phyloP scores from a whole-genome alignment of 2,888 invertebrate genomes.

The Villa cingulata region DNA sequence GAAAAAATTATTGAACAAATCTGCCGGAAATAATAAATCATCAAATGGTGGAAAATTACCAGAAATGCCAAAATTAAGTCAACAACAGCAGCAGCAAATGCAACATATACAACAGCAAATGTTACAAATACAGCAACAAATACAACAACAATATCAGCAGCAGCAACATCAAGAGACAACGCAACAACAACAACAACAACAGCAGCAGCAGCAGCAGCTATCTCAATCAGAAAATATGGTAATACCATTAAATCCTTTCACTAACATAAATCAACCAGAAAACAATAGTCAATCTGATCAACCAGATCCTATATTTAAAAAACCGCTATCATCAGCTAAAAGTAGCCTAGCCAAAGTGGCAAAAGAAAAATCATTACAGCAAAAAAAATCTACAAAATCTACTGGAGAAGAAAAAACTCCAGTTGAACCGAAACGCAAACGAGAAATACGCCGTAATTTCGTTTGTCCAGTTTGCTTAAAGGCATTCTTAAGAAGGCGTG shows the following conservation, averaged over 20 bases:
- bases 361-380: neutral
- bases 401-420: neutral
- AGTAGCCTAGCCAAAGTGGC: no score
- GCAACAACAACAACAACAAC: neutral
- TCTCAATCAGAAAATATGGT: slow-evolving; percentile 16
- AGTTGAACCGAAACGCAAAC: neutral
- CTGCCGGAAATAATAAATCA: slow-evolving; percentile 9
- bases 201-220: neutral
- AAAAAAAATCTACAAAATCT: neutral
- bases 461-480: slow-evolving; percentile 53
- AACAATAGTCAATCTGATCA: neutral
- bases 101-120: neutral
- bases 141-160: neutral
- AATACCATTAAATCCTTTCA: slow-evolving; percentile 22
- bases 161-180: neutral
- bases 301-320: neutral
- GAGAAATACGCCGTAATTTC: slow-evolving; percentile 1
- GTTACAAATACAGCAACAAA: neutral
- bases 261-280: slow-evolving; percentile 12
- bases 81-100: neutral
- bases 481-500: slow-evolving; percentile 53
- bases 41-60: neutral
- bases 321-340: neutral
- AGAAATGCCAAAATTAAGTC: neutral
- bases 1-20: slow-evolving; percentile 20